Base-by-base conservation (phyloP, 2,888 invertebrate species). In the Syrista parreyssii region DNA sequence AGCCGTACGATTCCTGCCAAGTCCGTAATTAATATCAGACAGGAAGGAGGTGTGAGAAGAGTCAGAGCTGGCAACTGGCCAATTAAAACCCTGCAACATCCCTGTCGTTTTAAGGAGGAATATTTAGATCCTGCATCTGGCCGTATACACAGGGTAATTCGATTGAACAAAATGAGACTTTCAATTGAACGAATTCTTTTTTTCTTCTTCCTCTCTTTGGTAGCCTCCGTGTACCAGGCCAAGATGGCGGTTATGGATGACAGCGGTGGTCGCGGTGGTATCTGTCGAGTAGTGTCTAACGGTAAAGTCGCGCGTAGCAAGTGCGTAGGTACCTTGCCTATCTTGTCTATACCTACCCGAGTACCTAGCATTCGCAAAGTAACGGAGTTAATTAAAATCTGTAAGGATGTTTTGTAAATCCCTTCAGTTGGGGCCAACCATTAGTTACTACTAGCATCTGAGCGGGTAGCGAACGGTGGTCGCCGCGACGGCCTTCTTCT, bases 331-430 rank as follows among this genome's bases (percentile, higher is more conserved):
- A 71, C 71, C 71, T 30, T 31, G 31, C 12, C 71, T 71, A 23
- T 55, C 55, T 55, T 9, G 23, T 23, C 15, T 55, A 55, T 55
- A 55, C 23, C 55, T 55, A 55, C 23, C 23, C 23, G 55, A 55
- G 23, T 30, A 35, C 35, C 31, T 34, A 68, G 31, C 31, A 78
- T 79, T 79, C 80, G 76, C 76, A 78, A 81, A 75, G 85, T 85
- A 85, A 86, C 85, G 85, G 85, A 85, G 85, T 85, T 85, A 85
- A 85, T 85, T 85, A 85, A 85, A 86, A 85, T 85, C 86, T 83
- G 84, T 83, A 82, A 85, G 80, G 81, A 85, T 85, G 81, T 83
- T 84, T 83, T 79, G 75, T 80, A 68, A 33, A 72, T 73, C 83
- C 85, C 86, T 82, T 81, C 68, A 68, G 40, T 15, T 15, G 73